These are phyloP conservation scores for Lepus europaeus DNA, from an alignment of 2,113 vertebrate species.

Conservation along the genomic window DNA sequence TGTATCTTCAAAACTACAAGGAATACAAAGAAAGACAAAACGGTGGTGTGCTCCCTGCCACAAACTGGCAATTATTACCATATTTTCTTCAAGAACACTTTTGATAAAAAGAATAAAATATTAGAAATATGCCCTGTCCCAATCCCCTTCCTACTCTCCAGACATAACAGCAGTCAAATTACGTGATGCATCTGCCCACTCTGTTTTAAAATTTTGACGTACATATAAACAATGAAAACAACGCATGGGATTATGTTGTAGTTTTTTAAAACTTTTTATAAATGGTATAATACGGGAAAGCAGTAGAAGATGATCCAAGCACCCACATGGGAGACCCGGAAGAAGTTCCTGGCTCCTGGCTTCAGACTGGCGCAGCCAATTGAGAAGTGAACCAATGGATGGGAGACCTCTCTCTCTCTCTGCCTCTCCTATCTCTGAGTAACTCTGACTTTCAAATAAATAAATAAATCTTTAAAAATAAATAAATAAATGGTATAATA, in stretches of 20 bases:
- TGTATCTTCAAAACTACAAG: background rate
- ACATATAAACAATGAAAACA: conserved; percentile 27
- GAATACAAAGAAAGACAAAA: background rate
- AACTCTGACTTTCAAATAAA: too few relatives aligned
- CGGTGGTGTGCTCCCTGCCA: background rate
- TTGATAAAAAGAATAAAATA: background rate
- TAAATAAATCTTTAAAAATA: background rate
- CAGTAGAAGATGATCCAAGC: too few relatives aligned
- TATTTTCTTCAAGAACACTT: conserved; percentile 18
- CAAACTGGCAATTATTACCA: background rate
- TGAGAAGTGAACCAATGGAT: too few relatives aligned
- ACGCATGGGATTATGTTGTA: background rate
- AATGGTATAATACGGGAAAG: background rate
- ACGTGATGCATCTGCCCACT: background rate
- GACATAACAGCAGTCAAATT: background rate
- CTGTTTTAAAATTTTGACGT: background rate
- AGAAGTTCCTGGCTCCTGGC: too few relatives aligned
- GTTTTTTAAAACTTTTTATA: background rate
- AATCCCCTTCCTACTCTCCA: background rate
- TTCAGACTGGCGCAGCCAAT: too few relatives aligned
- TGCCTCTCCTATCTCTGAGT: too few relatives aligned
- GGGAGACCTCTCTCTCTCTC: too few relatives aligned
- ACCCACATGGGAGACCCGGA: too few relatives aligned
- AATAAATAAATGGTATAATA: background rate
- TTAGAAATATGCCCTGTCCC: background rate